A percentile compares a stretch with the other conserved stretches of the same genome.
These are phyloP conservation scores for Scomber scombrus DNA, from an alignment of 2,113 vertebrate species.

Conservation along the genomic window DNA sequence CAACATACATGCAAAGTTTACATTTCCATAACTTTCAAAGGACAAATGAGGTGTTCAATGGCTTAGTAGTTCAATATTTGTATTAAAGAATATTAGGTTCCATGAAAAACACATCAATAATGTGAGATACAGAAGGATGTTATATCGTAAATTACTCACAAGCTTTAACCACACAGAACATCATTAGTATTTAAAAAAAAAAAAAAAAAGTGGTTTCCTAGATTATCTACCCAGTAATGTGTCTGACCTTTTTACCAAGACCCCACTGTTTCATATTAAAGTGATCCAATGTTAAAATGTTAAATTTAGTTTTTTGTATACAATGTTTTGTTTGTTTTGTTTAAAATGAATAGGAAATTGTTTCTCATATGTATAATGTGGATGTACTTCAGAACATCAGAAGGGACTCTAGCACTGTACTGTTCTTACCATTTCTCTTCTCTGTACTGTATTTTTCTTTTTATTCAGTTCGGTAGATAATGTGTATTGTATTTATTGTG, in stretches of 20 bases:
- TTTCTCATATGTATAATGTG: not conserved
- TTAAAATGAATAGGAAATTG: not conserved
- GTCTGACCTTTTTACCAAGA: not conserved
- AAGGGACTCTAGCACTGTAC: not conserved
- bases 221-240: not conserved
- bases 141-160: not conserved
- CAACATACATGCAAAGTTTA: conserved; percentile 11
- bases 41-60: not conserved
- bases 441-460: not conserved
- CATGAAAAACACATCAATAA: not conserved
- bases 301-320: not conserved
- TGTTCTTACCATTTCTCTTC: not conserved
- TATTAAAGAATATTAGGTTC: not conserved
- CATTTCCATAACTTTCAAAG: not conserved
- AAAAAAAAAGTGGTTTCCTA: not conserved
- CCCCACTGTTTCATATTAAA: no score
- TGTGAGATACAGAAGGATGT: not conserved
- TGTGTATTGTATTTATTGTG: not conserved
- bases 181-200: not conserved
- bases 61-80: not conserved
- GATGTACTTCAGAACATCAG: not conserved
- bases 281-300: not conserved
- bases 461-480: no score
- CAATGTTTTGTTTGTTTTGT: not conserved
- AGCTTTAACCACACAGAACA: not conserved